These are phyloP conservation scores for Aphelinus certus DNA, from an alignment of 1,140 invertebrate genomes.

Conservation along the genomic window DNA sequence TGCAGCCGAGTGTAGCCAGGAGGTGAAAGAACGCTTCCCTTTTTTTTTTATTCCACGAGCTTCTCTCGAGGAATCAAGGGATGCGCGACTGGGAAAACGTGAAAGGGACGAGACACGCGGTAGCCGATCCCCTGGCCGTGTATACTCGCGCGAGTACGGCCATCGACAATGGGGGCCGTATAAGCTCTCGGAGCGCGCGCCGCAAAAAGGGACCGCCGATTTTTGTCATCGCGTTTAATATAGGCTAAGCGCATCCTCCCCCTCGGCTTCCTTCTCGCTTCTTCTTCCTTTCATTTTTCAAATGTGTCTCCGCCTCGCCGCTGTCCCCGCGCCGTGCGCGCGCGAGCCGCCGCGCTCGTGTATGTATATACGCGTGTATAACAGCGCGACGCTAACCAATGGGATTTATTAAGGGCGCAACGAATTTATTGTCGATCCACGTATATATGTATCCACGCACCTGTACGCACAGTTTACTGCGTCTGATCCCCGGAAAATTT, in stretches of 20 bases:
- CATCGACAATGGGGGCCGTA: background rate
- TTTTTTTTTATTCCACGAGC: background rate
- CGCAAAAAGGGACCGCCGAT: conserved; percentile 42
- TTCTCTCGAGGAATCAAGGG: background rate
- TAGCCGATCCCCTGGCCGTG: background rate
- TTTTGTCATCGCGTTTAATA: conserved; percentile 16
- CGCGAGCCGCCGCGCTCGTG: background rate
- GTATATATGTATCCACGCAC: background rate
- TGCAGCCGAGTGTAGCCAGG: background rate
- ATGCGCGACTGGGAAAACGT: background rate
- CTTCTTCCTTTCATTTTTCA: conserved; percentile 27
- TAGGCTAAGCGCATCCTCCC: conserved; percentile 13
- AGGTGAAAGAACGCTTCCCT: background rate
- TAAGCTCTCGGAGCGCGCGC: conserved; percentile 17
- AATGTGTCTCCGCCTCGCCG: no score
- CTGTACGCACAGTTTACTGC: background rate
- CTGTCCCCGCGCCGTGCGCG: no score
- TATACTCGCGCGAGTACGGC: conserved; percentile 2
- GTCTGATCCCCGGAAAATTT: conserved; percentile 7
- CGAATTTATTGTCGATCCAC: conserved; percentile 21
- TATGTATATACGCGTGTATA: conserved; percentile 16
- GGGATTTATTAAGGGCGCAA: conserved; percentile 40
- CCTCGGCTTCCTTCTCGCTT: conserved; percentile 31
- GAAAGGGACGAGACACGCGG: conserved; percentile 6
- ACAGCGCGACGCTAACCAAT: conserved; percentile 11